Evolutionary conservation across 2,797 vertebrate genomes (phyloP), one percentile per base, ranked within the genome.

Genomic region (Gephyroberyx darwinii): DNA sequence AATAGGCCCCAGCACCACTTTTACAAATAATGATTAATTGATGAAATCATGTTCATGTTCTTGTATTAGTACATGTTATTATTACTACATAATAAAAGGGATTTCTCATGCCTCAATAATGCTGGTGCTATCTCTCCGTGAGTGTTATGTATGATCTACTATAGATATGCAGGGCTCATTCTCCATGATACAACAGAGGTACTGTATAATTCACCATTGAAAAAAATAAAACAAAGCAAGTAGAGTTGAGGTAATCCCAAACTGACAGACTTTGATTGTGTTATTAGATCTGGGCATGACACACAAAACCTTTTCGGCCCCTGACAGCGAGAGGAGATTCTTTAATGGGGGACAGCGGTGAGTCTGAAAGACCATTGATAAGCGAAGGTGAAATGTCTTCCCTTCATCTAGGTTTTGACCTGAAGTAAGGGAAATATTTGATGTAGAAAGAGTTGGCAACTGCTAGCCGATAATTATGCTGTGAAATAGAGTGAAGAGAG

Each of bases 41-140:
- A 26, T 26, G 22, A 26, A 26, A 26, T 26, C 22, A 3, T 26
- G 22, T 26, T 26, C 3, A 26, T 26, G 26, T 26, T 26, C 26
- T 26, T 26, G 26, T 26, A 26, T 26, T 45, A 66, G 43, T 45
- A 13, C 43, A 13, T 45, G 39, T 41, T 8, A 8, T 26, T 26
- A 26, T 26, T 41, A 14, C 48, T 41, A 65, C 57, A 55, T 0
- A 63, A 16, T n/a, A 31, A 74, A 26, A 26, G 26, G 10, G 2
- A 69, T 57, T 61, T 69, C 26, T 48, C 2, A n/a, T 72, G 45
- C 69, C 37, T 68, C 26, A 43, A 39, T 1, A 64, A 39, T 22
- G 16, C 26, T 53, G 9, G 61, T 69, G 8, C 35, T 9, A 20
- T 45, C 19, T 68, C 47, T 26, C 35, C 31, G 12, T 35, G 1